Evolutionary conservation across 1,140 invertebrate genomes (phyloP), one percentile per base, ranked within the genome.

Genomic region (Nasonia vitripennis): DNA sequence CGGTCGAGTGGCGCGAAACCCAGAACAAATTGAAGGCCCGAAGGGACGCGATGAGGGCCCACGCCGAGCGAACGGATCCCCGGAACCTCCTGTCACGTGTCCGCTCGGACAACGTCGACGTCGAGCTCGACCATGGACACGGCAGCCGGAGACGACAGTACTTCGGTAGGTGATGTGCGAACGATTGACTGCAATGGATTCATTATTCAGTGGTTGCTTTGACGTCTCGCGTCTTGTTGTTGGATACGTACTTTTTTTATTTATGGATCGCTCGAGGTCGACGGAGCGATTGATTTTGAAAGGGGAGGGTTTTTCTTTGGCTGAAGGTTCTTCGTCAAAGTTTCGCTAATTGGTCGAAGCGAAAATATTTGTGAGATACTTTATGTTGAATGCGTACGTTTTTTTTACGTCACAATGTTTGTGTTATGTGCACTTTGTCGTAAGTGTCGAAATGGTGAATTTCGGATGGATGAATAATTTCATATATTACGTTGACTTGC

Each of bases 1-100:
- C 95, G 88, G 93, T 93, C 55, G 95, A 96, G 85, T 96, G 96
- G 92, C 92, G 92, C 2, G 93, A 93, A 27, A 93, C 93, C 81
- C 95, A 95, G 91, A 93, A 90, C 9, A 94, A 95, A 87, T 78
- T 95, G 48, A 91, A 93, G 87, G 90, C 93, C 3, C 85, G 87
- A 17, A 88, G 90, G 51, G 92, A 93, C 2, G 88, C 89, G 1
- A 93, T 94, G 87, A 92, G 93, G 20, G 93, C 94, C 75, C 91
- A 94, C 3, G 94, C 93, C 14, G 94, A 94, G 84, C 93, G 93
- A 83, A 86, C 77, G 20, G 90, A 90, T 87, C 89, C 90, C 4
- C 88, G 88, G 80, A 91, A 92, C 87, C 78, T 92, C 11, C 70
- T 92, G 1, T 89, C 91, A 0, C 89, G 91, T 17, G 87, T 90